phyloP scores from a whole-genome alignment of 2,888 invertebrate species.

The Notodonta ziczac region DNA sequence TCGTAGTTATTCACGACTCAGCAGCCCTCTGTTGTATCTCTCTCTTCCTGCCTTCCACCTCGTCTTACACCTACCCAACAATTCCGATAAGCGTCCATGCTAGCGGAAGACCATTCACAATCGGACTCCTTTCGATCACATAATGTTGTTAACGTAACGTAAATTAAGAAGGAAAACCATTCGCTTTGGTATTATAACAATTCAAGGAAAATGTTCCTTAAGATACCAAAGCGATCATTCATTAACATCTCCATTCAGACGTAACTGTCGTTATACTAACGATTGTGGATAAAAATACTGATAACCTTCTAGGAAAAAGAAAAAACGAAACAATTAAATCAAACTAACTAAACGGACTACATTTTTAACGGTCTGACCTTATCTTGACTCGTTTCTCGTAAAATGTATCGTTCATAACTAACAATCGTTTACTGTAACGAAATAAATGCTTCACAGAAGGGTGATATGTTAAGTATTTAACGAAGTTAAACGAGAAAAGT shows the following conservation, averaged over 20 bases:
- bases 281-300: constrained; percentile 25
- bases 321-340: constrained; percentile 13
- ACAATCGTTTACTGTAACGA: constrained; percentile 40
- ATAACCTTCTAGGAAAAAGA: constrained; percentile 20
- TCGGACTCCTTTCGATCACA: too few species aligned
- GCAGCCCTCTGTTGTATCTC: too few species aligned
- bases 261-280: constrained; percentile 13
- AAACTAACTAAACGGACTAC: constrained; percentile 20
- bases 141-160: not conserved
- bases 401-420: constrained; percentile 22
- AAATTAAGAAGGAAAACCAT: not conserved
- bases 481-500: constrained; percentile 73
- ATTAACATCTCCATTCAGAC: not conserved
- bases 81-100: too few species aligned
- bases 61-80: too few species aligned
- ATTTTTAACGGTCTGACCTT: constrained; percentile 24
- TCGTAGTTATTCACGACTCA: too few species aligned
- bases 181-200: not conserved
- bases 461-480: constrained; percentile 61
- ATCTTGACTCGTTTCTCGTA: constrained; percentile 30
- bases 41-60: too few species aligned
- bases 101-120: too few species aligned
- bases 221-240: not conserved
- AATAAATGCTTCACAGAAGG: constrained; percentile 61
- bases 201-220: not conserved